Evolutionary conservation across 2,888 invertebrate genomes (phyloP), one percentile per base, ranked within the genome.

Genomic region (Drosophila lutescens): DNA sequence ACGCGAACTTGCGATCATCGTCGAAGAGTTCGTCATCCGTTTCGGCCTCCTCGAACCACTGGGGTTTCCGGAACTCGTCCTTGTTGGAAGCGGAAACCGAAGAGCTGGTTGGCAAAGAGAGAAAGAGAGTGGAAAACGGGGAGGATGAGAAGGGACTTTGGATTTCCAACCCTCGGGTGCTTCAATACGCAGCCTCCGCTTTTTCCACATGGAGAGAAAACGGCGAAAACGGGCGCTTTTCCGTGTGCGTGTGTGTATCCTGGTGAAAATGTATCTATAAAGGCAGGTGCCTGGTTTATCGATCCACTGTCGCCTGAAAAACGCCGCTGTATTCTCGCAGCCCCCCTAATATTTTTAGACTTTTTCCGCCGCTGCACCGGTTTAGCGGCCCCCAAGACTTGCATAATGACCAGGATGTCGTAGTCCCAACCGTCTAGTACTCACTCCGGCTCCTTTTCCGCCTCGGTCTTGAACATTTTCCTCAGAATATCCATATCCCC

Each of bases 11-110:
- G 36, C 91, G 89, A 78, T 91, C 91, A 61, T 91, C 90, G 32
- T 91, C 91, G 55, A 91, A 92, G 15, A 92, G 82, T 63, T 92
- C 92, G 76, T 92, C 92, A 53, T 92, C 92, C 6, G 92, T 91
- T 78, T 92, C 92, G 30, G 90, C 89, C 62, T 92, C 92, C 54
- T 92, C 92, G 60, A 91, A 91, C 92, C 92, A 92, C 60, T 91
- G 91, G 6, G 92, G 92, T 68, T 92, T 92, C 30, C 91, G 90
- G 69, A 92, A 92, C 72, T 91, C 91, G 74, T 92, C 91, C 77
- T 91, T 91, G 47, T 86, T 81, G 38, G 78, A 80, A 26, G 79
- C 72, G 36, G 86, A 77, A 20, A 80, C 70, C 20, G 89, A 86
- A 15, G 75, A 66, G 30, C 78, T 82, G 63, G 0, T 4, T 0